A percentile compares a stretch with the other conserved stretches of the same genome.
Evolutionary conservation across 2,113 vertebrate species (phyloP).

Genomic region (Engraulis encrasicolus): DNA sequence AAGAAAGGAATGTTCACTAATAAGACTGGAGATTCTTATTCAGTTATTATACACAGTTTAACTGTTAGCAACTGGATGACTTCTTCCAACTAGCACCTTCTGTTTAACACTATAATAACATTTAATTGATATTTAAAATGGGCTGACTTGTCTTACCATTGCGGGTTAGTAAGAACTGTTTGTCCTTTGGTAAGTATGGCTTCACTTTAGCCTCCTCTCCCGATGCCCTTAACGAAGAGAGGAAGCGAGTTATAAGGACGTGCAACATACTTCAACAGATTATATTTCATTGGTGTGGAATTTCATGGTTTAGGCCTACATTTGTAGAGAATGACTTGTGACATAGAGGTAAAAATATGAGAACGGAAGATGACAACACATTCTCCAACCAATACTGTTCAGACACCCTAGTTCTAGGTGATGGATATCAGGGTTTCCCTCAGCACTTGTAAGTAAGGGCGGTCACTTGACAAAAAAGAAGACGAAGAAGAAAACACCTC

Average conservation of each 20-base stretch:
- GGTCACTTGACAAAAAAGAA: too few species aligned
- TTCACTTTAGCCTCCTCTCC: conserved; percentile 96
- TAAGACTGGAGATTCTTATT: too few species aligned
- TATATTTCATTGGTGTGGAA: neutral
- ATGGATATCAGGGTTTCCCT: too few species aligned
- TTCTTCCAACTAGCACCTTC: too few species aligned
- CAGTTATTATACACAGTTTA: too few species aligned
- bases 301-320: neutral
- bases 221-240: conserved; percentile 80
- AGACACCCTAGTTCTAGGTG: too few species aligned
- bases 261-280: neutral
- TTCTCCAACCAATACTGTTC: neutral
- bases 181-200: conserved; percentile 89
- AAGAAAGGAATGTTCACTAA: too few species aligned
- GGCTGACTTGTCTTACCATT: conserved; percentile 81
- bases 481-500: too few species aligned
- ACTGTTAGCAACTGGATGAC: too few species aligned
- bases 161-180: conserved; percentile 96
- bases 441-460: too few species aligned
- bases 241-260: neutral
- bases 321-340: neutral
- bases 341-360: neutral
- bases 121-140: too few species aligned
- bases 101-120: too few species aligned
- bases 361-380: neutral